These are phyloP conservation scores for Acanthurus leucopareius DNA, from an alignment of 2,797 vertebrate genomes.

Conservation along the genomic window DNA sequence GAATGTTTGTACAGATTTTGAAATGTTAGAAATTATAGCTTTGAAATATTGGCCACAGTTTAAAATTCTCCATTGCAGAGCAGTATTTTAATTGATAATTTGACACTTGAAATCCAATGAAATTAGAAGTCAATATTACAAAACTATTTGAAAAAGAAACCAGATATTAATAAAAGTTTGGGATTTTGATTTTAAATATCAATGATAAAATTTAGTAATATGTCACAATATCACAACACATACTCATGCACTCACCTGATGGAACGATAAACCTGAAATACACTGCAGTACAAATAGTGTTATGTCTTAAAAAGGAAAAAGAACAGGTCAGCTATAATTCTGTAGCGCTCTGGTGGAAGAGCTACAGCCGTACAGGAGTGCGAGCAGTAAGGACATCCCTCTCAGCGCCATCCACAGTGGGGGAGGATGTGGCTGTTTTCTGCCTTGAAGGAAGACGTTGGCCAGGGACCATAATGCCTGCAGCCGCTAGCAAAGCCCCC, in stretches of 20 bases:
- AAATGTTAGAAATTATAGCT: not conserved
- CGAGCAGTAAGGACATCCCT: constrained; percentile 62
- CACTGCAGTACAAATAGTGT: constrained; percentile 17
- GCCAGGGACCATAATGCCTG: constrained; percentile 79
- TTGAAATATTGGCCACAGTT: not conserved
- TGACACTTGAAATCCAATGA: not conserved
- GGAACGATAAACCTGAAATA: constrained; percentile 22
- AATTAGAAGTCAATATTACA: not conserved
- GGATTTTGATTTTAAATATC: no score
- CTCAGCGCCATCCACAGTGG: constrained; percentile 60
- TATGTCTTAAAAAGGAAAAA: constrained; percentile 35
- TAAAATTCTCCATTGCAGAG: not conserved
- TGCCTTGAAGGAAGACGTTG: constrained; percentile 73
- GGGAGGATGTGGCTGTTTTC: constrained; percentile 72
- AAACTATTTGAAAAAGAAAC: not conserved
- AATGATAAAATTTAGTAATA: no score
- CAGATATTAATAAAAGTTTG: no score
- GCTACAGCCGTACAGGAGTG: constrained; percentile 40
- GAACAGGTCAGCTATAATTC: constrained; percentile 55
- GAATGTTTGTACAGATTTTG: not conserved
- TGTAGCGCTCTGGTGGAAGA: constrained; percentile 40
- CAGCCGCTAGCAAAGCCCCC: constrained; percentile 65
- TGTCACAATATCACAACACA: no score
- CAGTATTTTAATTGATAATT: not conserved
- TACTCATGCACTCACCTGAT: not conserved